Percentiles rank a stretch among this genome's conserved stretches.
These are phyloP conservation scores for Thecophora atra DNA, from an alignment of 2,888 invertebrate species.

Conservation along the genomic window DNA sequence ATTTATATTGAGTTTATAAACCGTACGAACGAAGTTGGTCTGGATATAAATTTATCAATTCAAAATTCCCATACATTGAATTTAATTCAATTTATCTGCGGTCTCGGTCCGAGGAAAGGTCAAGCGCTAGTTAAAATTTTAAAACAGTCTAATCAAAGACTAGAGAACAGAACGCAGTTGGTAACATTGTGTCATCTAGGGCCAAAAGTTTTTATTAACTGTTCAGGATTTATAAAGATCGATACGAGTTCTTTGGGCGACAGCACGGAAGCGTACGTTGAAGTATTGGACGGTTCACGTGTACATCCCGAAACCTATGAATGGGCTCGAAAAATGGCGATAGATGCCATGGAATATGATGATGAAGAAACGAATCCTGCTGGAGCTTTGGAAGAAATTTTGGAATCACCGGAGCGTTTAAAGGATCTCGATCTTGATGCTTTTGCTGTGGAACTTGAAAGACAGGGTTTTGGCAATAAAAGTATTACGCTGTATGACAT, in stretches of 20 bases:
- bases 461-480: constrained; percentile 89
- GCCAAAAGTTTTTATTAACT: constrained; percentile 98
- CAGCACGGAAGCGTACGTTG: constrained; percentile 92
- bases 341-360: constrained; percentile 97
- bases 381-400: constrained; percentile 95
- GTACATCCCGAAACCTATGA: constrained; percentile 99
- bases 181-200: constrained; percentile 97
- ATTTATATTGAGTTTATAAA: constrained; percentile 92
- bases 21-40: constrained; percentile 96
- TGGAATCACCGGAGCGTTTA: constrained; percentile 92
- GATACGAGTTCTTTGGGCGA: constrained; percentile 96
- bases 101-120: constrained; percentile 94
- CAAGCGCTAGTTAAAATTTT: constrained; percentile 85
- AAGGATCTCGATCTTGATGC: constrained; percentile 98
- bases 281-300: constrained; percentile 95
- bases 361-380: constrained; percentile 97
- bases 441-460: constrained; percentile 95
- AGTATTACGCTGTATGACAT: constrained; percentile 97
- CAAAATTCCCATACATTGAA: constrained; percentile 87
- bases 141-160: constrained; percentile 88
- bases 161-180: constrained; percentile 94
- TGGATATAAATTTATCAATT: constrained; percentile 94
- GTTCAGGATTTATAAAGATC: constrained; percentile 98
- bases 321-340: constrained; percentile 99
- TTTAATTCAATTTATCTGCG: constrained; percentile 95